A percentile compares a stretch with the other conserved stretches of the same genome.
Conservation (phyloP, 2,888 invertebrate genomes). For the Metalampra italica region DNA sequence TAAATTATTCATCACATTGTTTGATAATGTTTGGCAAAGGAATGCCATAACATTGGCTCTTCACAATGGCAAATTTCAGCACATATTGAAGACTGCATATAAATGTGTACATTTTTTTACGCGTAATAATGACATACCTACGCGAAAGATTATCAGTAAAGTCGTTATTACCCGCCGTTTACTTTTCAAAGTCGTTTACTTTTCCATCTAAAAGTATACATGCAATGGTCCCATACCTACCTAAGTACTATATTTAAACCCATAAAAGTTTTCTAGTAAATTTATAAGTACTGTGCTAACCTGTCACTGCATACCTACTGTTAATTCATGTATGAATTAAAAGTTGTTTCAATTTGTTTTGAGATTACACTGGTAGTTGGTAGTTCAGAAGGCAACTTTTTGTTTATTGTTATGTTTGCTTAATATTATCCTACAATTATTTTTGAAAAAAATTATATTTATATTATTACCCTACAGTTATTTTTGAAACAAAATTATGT, state of each 20-base stretch:
- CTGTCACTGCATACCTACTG: too few species aligned
- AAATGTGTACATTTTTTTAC: too few species aligned
- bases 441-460: slow-evolving; percentile 58
- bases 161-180: too few species aligned
- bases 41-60: slow-evolving; percentile 35
- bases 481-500: slow-evolving; percentile 56
- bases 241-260: neutral
- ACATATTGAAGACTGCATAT: too few species aligned
- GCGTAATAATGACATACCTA: too few species aligned
- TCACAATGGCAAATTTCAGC: slow-evolving; percentile 30
- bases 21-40: slow-evolving; percentile 47
- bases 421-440: slow-evolving; percentile 43
- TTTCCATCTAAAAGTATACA: too few species aligned
- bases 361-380: slow-evolving; percentile 65
- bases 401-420: slow-evolving; percentile 74
- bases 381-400: slow-evolving; percentile 38
- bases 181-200: too few species aligned
- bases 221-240: too few species aligned
- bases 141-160: too few species aligned
- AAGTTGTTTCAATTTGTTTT: slow-evolving; percentile 26
- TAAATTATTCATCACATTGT: slow-evolving; percentile 54
- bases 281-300: neutral
- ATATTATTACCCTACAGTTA: slow-evolving; percentile 47
- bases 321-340: too few species aligned
- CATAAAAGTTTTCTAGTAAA: neutral